phyloP scores from a whole-genome alignment of 1,140 invertebrate genomes.

The Spodoptera frugiperda region DNA sequence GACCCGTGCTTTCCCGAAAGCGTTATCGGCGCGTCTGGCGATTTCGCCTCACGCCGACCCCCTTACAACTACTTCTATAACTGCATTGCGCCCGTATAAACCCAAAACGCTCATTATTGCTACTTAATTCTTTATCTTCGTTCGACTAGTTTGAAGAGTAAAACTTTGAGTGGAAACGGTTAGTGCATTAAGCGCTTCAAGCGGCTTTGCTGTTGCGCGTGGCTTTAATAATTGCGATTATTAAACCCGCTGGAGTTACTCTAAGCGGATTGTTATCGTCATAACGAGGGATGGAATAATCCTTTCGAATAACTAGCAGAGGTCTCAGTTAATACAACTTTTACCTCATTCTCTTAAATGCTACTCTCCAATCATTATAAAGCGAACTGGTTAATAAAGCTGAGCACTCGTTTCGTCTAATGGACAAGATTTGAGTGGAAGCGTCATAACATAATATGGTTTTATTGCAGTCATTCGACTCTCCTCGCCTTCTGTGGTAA shows the following conservation, averaged over 20 bases:
- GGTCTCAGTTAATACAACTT: neutral
- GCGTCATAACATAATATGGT: slow-evolving; percentile 57
- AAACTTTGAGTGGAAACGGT: slow-evolving; percentile 5
- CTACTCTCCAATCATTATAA: slow-evolving; percentile 16
- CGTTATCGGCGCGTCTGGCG: slow-evolving; percentile 70
- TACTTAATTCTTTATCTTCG: slow-evolving; percentile 45
- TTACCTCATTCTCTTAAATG: neutral
- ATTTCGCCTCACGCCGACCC: slow-evolving; percentile 54
- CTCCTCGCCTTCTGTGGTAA: slow-evolving; percentile 70
- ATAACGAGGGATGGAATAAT: slow-evolving; percentile 20
- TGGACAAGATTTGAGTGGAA: slow-evolving; percentile 64
- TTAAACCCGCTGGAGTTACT: slow-evolving; percentile 15
- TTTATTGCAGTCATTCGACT: slow-evolving; percentile 71
- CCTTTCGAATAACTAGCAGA: neutral
- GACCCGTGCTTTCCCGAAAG: slow-evolving; percentile 67
- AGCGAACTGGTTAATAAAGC: slow-evolving; percentile 45
- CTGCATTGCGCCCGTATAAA: slow-evolving; percentile 74
- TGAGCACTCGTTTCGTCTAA: slow-evolving; percentile 59
- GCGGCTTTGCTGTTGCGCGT: slow-evolving; percentile 3
- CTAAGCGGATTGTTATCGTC: slow-evolving; percentile 20
- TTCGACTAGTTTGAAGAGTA: slow-evolving; percentile 9
- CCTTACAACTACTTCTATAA: slow-evolving; percentile 59
- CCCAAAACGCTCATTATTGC: slow-evolving; percentile 47
- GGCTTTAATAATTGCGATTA: slow-evolving; percentile 14
- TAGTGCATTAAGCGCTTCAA: slow-evolving; percentile 14